Evolutionary conservation across 2,888 invertebrate genomes (phyloP).

Genomic region (Adineta ricciae): DNA sequence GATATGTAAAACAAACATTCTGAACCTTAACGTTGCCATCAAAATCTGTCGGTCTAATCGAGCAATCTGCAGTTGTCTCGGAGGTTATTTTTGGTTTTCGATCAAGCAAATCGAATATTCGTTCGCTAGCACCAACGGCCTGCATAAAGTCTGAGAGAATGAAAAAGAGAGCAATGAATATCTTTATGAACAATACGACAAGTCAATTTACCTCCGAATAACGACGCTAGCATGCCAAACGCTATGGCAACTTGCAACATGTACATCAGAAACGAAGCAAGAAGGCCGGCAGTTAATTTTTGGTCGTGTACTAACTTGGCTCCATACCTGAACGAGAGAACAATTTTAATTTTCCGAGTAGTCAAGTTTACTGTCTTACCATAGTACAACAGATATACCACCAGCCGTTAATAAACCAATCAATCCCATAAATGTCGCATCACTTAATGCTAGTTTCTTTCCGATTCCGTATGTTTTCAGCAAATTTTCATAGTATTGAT

Average conservation of each 20-base stretch:
- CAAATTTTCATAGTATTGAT: constrained; percentile 39
- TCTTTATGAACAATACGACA: neutral
- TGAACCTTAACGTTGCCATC: constrained; percentile 61
- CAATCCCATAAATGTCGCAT: constrained; percentile 40
- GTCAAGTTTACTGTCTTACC: constrained; percentile 35
- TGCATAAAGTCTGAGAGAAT: constrained; percentile 34
- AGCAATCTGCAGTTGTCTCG: constrained; percentile 35
- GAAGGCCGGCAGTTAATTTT: constrained; percentile 42
- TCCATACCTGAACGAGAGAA: constrained; percentile 39
- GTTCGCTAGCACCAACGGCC: constrained; percentile 46
- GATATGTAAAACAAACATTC: constrained; percentile 65
- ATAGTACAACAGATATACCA: constrained; percentile 42
- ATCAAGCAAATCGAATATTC: constrained; percentile 45
- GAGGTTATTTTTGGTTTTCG: constrained; percentile 39
- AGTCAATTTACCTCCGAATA: constrained; percentile 41
- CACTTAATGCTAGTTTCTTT: constrained; percentile 41
- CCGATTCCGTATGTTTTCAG: constrained; percentile 43
- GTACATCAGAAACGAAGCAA: constrained; percentile 47
- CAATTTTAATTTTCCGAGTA: too few relatives aligned
- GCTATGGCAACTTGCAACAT: constrained; percentile 44
- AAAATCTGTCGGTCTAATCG: constrained; percentile 15
- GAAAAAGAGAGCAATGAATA: neutral
- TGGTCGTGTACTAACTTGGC: constrained; percentile 45
- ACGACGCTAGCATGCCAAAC: constrained; percentile 44
- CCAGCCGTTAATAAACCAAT: constrained; percentile 42